Evolutionary conservation across 2,888 invertebrate genomes (phyloP).

Genomic region (Ophion ellenae): DNA sequence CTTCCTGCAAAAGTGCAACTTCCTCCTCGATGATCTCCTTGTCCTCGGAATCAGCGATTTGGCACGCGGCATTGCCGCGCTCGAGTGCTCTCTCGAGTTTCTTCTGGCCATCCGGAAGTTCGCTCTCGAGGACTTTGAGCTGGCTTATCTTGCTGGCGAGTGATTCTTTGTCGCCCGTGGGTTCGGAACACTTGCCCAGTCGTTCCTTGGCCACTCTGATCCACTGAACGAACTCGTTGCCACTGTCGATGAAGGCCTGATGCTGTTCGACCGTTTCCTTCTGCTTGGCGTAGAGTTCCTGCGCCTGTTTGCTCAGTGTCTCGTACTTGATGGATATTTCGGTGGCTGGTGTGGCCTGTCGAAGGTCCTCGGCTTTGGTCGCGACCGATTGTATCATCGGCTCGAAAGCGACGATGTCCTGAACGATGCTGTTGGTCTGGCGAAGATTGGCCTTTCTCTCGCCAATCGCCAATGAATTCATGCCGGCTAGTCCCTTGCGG

Average conservation of each 20-base stretch:
- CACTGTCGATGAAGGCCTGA: constrained; percentile 96
- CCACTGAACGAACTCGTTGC: constrained; percentile 97
- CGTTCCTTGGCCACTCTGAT: constrained; percentile 95
- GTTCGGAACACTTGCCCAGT: constrained; percentile 95
- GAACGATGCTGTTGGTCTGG: constrained; percentile 96
- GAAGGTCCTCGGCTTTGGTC: constrained; percentile 95
- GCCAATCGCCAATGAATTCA: constrained; percentile 91
- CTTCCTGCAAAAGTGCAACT: constrained; percentile 94
- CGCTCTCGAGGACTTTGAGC: constrained; percentile 92
- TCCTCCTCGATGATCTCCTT: constrained; percentile 96
- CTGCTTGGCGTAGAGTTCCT: constrained; percentile 94
- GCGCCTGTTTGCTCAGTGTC: constrained; percentile 94
- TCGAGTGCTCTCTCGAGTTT: constrained; percentile 93
- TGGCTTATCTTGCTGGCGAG: constrained; percentile 94
- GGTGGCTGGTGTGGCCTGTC: constrained; percentile 95
- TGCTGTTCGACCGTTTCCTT: constrained; percentile 95
- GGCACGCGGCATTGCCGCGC: constrained; percentile 94
- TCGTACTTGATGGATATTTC: constrained; percentile 97
- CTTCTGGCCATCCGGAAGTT: constrained; percentile 92
- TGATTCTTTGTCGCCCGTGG: constrained; percentile 95
- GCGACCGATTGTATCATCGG: constrained; percentile 98
- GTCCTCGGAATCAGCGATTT: constrained; percentile 93
- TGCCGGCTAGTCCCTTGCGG: constrained; percentile 91
- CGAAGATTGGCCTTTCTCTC: constrained; percentile 95
- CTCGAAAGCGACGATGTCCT: constrained; percentile 98